Conservation (phyloP, 2,888 invertebrate genomes). For the Chrysomela aeneicollis region DNA sequence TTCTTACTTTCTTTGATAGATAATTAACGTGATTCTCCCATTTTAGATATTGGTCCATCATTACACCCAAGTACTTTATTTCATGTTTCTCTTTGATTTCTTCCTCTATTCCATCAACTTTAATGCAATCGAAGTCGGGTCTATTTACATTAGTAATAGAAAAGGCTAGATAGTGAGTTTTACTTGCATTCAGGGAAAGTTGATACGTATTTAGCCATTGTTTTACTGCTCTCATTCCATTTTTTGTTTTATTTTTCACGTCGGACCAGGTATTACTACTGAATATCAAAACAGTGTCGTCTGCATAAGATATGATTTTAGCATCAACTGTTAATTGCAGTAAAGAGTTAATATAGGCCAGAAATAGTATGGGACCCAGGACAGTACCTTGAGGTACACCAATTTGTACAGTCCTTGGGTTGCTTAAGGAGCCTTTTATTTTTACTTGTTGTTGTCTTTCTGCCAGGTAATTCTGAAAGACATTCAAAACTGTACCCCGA, state of each 20-base stretch:
- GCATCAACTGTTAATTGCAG: slow-evolving; percentile 3
- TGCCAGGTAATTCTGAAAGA: slow-evolving; percentile 10
- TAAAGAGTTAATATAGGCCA: slow-evolving; percentile 7
- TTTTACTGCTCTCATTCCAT: background rate
- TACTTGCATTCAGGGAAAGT: slow-evolving; percentile 1
- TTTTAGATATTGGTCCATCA: slow-evolving; percentile 1
- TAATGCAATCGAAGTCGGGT: background rate
- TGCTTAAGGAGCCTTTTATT: slow-evolving; percentile 4
- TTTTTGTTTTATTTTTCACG: background rate
- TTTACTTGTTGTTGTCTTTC: background rate
- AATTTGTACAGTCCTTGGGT: slow-evolving; percentile 4
- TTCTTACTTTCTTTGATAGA: background rate
- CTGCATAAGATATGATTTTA: slow-evolving; percentile 3
- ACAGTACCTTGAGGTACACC: slow-evolving; percentile 6
- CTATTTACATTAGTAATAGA: slow-evolving; percentile 13
- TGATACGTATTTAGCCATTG: slow-evolving; percentile 1
- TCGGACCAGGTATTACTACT: background rate
- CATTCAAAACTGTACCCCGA: background rate
- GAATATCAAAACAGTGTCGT: slow-evolving; percentile 2
- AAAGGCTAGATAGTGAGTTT: slow-evolving; percentile 5
- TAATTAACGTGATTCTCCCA: background rate
- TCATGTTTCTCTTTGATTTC: slow-evolving; percentile 8
- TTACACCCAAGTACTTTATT: background rate
- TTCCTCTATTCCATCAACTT: background rate
- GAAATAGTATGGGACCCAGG: slow-evolving; percentile 2